These are phyloP conservation scores for Eustalomyia histrio DNA, from an alignment of 2,888 invertebrate species.

Conservation along the genomic window DNA sequence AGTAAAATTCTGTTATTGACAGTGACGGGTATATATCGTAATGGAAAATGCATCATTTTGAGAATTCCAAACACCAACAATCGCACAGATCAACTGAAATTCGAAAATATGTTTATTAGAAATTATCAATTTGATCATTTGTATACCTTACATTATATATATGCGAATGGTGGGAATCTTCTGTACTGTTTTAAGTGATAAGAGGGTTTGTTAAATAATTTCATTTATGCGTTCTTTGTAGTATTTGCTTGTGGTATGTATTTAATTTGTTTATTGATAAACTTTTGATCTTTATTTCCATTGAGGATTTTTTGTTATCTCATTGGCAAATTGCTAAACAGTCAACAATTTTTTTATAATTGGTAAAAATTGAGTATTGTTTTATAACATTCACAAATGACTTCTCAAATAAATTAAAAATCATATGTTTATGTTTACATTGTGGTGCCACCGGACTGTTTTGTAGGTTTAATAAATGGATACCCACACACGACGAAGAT, in stretches of 20 bases:
- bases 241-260: conserved; percentile 39
- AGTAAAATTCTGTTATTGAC: conserved; percentile 40
- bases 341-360: no score
- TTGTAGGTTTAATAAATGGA: no score
- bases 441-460: no score
- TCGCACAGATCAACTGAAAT: not conserved
- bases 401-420: no score
- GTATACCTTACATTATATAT: no score
- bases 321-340: not conserved
- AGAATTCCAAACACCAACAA: conserved; percentile 4
- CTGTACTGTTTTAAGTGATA: not conserved
- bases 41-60: conserved; percentile 6
- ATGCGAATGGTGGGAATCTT: not conserved
- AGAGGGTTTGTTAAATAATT: not conserved
- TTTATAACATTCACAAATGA: no score
- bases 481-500: no score
- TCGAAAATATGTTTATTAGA: not conserved
- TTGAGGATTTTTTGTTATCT: conserved; percentile 2
- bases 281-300: conserved; percentile 47
- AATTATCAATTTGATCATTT: not conserved
- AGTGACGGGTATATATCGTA: conserved; percentile 29
- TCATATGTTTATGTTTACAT: not conserved
- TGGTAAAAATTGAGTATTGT: no score
- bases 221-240: not conserved
- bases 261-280: conserved; percentile 47